Base-by-base conservation (phyloP, 1,140 invertebrate species). In the Diabrotica undecimpunctata region DNA sequence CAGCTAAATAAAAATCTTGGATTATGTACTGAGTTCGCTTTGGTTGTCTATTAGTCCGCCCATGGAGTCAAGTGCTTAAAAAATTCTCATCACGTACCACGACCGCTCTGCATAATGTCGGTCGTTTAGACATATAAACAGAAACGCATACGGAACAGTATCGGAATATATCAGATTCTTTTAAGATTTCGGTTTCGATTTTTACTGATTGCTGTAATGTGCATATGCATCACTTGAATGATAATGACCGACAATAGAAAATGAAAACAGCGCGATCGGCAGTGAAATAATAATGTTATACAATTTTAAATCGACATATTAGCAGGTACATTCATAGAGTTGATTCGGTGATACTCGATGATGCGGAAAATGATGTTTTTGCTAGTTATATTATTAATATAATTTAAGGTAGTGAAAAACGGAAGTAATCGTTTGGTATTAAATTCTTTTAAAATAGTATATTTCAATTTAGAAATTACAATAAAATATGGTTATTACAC, bases 211-310 rank as follows among this genome's bases (percentile, higher is more conserved):
- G 41, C 41, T 46, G 41, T 46, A 46, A 46, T 46, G n/a, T 46
- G n/a, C n/a, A 46, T 46, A 10, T 46, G 41, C n/a, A 46, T 46
- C 41, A 46, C 41, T 10, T 46, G 41, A 46, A 46, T 46, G 41
- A 46, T 46, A 46, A 46, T 46, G 41, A 46, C 41, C 41, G 41
- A 10, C 41, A 46, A 46, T 46, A 46, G 41, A 46, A 46, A 46
- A 46, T n/a, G 41, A 46, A 46, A 46, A 46, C 41, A 6, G 25
- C n/a, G 41, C 41, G 41, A 10, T 46, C 41, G 41, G n/a, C 6
- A n/a, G 41, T 46, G 41, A 46, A 46, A 46, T 46, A 46, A 46
- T 46, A 46, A 46, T 46, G 41, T 46, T 46, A 46, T n/a, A 6
- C 41, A 46, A 46, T 46, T 46, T 46, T 3, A 46, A 46, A 46